These are phyloP conservation scores for Butastur rufipennis DNA, from an alignment of 2,113 vertebrate species.

Conservation along the genomic window DNA sequence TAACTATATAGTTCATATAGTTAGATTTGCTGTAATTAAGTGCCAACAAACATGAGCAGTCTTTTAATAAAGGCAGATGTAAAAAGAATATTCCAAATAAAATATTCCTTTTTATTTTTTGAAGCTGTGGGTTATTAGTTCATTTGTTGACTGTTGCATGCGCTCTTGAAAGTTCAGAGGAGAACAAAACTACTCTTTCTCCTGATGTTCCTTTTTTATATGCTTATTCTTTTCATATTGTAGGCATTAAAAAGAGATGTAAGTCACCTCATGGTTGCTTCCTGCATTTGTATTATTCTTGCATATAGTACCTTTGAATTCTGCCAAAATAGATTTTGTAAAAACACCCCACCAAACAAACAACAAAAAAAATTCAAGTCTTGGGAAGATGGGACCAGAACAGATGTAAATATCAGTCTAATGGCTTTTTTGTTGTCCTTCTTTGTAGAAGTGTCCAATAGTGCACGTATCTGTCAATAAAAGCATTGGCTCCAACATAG, in stretches of 20 bases:
- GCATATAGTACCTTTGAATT: background rate
- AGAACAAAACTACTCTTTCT: background rate
- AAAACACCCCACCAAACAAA: background rate
- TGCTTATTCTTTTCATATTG: background rate
- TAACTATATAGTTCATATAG: background rate
- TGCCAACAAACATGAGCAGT: background rate
- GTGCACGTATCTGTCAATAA: background rate
- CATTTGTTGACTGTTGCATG: background rate
- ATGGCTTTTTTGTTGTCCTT: background rate
- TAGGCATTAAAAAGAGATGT: background rate
- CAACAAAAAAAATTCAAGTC: background rate
- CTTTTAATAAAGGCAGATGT: background rate
- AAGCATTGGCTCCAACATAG: background rate
- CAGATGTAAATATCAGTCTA: background rate
- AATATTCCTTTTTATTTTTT: background rate
- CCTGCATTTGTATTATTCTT: background rate
- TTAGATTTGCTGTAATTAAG: background rate
- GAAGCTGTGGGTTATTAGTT: background rate
- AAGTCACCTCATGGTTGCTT: background rate
- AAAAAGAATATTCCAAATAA: background rate
- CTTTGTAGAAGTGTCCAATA: background rate
- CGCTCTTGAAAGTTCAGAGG: background rate
- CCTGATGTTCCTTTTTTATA: background rate
- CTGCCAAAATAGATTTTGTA: background rate
- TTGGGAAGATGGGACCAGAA: background rate